Evolutionary conservation across 2,888 invertebrate species (phyloP).

Genomic region (Zygogramma bicolorata): DNA sequence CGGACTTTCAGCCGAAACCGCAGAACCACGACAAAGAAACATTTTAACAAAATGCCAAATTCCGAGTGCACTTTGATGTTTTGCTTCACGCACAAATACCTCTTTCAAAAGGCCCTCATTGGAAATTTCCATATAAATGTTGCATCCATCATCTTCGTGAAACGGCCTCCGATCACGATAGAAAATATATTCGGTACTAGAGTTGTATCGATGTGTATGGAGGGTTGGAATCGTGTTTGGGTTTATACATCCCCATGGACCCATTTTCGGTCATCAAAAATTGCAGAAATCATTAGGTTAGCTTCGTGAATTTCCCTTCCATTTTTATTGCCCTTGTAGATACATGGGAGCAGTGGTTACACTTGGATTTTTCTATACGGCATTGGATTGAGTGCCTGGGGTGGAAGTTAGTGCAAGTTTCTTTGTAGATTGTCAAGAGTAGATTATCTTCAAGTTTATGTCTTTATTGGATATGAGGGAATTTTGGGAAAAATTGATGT

Average conservation of each 20-base stretch:
- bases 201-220: constrained; percentile 13
- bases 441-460: neutral
- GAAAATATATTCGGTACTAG: constrained; percentile 10
- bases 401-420: neutral
- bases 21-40: constrained; percentile 9
- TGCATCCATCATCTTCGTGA: constrained; percentile 13
- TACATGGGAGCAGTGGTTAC: neutral
- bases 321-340: neutral
- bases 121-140: constrained; percentile 20
- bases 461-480: neutral
- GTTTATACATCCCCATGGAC: constrained; percentile 4
- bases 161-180: constrained; percentile 4
- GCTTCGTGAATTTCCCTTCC: neutral
- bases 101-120: neutral
- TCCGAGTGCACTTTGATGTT: constrained; percentile 21
- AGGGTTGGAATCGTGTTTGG: constrained; percentile 1
- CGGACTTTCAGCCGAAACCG: neutral
- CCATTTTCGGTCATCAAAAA: constrained; percentile 13
- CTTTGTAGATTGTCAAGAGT: no score
- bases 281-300: constrained; percentile 10
- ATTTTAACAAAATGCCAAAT: neutral
- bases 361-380: neutral
- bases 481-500: no score
- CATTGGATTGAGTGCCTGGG: neutral
- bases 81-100: constrained; percentile 18